A percentile compares a stretch with the other conserved stretches of the same genome.
Evolutionary conservation across 2,113 vertebrate genomes (phyloP).

Genomic region (Ailurus styani): DNA sequence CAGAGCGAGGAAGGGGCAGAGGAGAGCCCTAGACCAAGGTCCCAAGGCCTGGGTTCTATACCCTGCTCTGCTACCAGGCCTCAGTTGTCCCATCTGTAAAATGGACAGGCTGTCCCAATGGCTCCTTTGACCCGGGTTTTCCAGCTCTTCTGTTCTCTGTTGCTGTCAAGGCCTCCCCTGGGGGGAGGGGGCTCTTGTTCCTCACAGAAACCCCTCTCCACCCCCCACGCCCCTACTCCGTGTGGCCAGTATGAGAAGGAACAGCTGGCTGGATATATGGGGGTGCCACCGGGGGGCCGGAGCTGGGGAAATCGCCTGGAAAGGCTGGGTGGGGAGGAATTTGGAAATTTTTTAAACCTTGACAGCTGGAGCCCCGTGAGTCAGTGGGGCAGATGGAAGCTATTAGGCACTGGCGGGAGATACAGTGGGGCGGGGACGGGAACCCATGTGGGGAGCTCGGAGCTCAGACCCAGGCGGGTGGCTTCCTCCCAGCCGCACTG

Average conservation of each 20-base stretch:
- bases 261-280: background rate
- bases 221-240: background rate
- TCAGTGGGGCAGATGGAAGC: constrained; percentile 69
- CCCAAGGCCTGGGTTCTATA: background rate
- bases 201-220: background rate
- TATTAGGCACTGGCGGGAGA: constrained; percentile 53
- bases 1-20: background rate
- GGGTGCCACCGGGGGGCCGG: background rate
- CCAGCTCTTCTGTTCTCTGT: background rate
- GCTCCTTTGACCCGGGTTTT: background rate
- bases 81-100: background rate
- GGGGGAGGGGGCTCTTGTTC: too few relatives aligned
- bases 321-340: constrained; percentile 19
- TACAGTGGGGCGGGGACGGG: background rate
- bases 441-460: background rate
- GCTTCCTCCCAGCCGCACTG: background rate
- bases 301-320: background rate
- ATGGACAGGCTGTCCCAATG: background rate
- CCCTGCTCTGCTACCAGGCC: background rate
- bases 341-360: constrained; percentile 65
- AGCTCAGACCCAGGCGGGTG: background rate
- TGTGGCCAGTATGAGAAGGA: background rate
- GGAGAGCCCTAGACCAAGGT: background rate
- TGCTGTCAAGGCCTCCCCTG: background rate
- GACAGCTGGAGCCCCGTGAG: constrained; percentile 43